Evolutionary conservation across 2,797 vertebrate genomes (phyloP).

Genomic region (Myotis daubentonii): DNA sequence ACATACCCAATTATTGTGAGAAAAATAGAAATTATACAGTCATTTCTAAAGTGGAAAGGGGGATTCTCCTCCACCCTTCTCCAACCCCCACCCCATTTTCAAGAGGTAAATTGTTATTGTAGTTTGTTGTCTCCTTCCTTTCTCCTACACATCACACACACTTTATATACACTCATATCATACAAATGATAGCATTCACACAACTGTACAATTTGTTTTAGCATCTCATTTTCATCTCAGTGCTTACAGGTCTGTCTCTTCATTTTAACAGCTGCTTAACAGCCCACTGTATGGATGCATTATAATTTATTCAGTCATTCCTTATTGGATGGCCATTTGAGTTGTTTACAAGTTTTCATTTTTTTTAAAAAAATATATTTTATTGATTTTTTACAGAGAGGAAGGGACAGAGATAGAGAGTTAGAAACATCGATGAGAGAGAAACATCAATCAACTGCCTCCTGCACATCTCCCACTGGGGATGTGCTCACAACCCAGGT

Average conservation of each 20-base stretch:
- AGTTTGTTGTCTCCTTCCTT: neutral
- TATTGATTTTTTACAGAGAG: no score
- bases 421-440: no score
- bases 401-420: no score
- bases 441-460: no score
- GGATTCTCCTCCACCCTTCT: neutral
- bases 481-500: no score
- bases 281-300: neutral
- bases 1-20: neutral
- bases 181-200: neutral
- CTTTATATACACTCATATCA: neutral
- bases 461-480: no score
- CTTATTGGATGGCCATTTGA: neutral
- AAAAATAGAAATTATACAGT: neutral
- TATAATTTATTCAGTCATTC: neutral
- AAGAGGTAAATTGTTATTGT: neutral
- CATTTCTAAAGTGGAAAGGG: neutral
- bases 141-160: rapidly evolving
- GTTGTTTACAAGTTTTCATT: neutral
- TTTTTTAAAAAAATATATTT: no score
- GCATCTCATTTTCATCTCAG: neutral
- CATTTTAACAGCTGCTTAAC: neutral
- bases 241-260: neutral
- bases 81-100: neutral
- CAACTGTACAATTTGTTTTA: neutral